A percentile compares a stretch with the other conserved stretches of the same genome.
phyloP scores from a whole-genome alignment of 2,113 vertebrate genomes.

The Ptilorrhoa leucosticta region DNA sequence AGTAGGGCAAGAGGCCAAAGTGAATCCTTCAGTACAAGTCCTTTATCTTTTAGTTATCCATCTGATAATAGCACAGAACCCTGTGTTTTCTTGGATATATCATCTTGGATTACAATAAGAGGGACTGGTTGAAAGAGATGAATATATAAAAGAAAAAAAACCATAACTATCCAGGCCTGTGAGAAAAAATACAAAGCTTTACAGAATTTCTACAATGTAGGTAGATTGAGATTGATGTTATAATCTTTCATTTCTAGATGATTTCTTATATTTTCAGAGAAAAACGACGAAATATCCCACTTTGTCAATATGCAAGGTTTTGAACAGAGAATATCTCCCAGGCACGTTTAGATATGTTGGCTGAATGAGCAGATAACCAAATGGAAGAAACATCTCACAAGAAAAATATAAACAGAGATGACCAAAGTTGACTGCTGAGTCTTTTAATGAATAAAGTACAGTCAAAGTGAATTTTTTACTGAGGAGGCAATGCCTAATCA shows the following conservation, averaged over 20 bases:
- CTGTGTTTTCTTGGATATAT: neutral
- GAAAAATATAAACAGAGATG: neutral
- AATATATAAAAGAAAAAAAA: neutral
- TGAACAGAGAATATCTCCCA: neutral
- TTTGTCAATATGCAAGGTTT: neutral
- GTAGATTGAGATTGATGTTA: neutral
- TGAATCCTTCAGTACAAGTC: neutral
- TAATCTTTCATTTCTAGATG: neutral
- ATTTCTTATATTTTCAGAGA: neutral
- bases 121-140: neutral
- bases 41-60: neutral
- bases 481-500: neutral
- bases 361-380: conserved; percentile 18
- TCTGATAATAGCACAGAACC: neutral
- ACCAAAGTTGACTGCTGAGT: neutral
- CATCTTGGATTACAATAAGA: neutral
- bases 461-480: neutral
- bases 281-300: neutral
- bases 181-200: neutral
- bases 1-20: neutral
- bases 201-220: neutral
- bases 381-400: neutral
- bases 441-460: conserved; percentile 37
- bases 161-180: neutral
- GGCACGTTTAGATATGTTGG: neutral